phyloP scores from a whole-genome alignment of 2,797 vertebrate species.

The Pseudochromis fuscus region DNA sequence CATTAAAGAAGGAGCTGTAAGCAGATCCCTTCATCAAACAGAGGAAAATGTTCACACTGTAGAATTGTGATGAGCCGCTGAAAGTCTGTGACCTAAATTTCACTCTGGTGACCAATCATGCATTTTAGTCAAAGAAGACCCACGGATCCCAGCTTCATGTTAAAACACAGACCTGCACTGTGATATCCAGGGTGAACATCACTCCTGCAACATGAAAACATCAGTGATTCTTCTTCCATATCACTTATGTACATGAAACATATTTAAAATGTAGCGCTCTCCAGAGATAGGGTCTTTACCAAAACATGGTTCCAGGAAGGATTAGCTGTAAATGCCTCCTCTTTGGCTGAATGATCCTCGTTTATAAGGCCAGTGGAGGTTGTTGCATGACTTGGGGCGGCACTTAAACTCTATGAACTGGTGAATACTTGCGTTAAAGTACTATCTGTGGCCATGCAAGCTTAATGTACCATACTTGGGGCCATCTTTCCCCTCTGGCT shows the following conservation, averaged over 20 bases:
- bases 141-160: slow-evolving; percentile 59
- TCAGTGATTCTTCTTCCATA: slow-evolving; percentile 33
- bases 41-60: slow-evolving; percentile 69
- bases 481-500: slow-evolving; percentile 51
- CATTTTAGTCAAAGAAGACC: slow-evolving; percentile 70
- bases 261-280: slow-evolving; percentile 43
- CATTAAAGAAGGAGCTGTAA: slow-evolving; percentile 66
- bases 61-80: slow-evolving; percentile 74
- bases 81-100: slow-evolving; percentile 75
- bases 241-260: slow-evolving; percentile 32
- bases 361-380: slow-evolving; percentile 73
- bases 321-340: slow-evolving; percentile 56
- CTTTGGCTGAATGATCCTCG: slow-evolving; percentile 63
- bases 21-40: slow-evolving; percentile 71
- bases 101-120: slow-evolving; percentile 71
- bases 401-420: slow-evolving; percentile 79
- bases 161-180: slow-evolving; percentile 52
- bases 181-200: slow-evolving; percentile 45
- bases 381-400: slow-evolving; percentile 65
- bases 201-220: slow-evolving; percentile 35
- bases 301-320: slow-evolving; percentile 52
- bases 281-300: slow-evolving; percentile 46
- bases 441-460: slow-evolving; percentile 44
- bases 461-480: slow-evolving; percentile 67
- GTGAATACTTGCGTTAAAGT: slow-evolving; percentile 66